A percentile compares a stretch with the other conserved stretches of the same genome.
Evolutionary conservation across 2,113 vertebrate genomes (phyloP).

Genomic region (Elachura formosa): DNA sequence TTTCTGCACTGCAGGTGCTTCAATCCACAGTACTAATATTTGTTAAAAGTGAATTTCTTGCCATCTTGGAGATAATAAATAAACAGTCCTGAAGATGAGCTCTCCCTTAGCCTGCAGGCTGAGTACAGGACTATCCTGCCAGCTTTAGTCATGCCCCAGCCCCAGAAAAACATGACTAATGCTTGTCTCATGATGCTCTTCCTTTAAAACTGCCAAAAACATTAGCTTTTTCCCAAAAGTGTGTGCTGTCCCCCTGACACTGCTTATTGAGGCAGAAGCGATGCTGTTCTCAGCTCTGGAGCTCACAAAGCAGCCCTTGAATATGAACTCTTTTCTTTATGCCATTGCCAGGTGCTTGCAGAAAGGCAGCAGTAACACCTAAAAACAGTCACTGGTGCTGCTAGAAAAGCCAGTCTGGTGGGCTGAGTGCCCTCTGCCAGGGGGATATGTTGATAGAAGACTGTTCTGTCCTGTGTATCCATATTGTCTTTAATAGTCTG

Average conservation of each 20-base stretch:
- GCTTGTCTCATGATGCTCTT: background rate
- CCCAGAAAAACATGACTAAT: background rate
- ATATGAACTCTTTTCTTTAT: rapidly evolving
- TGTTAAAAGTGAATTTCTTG: background rate
- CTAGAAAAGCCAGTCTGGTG: background rate
- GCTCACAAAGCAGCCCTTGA: background rate
- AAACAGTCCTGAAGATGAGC: background rate
- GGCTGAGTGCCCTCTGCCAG: background rate
- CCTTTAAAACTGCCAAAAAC: background rate
- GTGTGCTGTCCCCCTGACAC: background rate
- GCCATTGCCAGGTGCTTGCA: background rate
- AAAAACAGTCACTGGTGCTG: background rate
- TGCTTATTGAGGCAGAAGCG: rapidly evolving
- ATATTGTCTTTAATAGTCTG: background rate
- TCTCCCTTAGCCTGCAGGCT: background rate
- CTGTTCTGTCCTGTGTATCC: background rate
- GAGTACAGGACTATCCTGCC: background rate
- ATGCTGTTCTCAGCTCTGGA: background rate
- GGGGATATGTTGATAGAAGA: background rate
- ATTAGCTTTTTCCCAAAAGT: background rate
- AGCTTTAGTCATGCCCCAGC: background rate
- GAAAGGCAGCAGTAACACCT: background rate
- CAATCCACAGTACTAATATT: background rate
- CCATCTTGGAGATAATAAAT: background rate
- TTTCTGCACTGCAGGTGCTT: background rate